These are phyloP conservation scores for Oreochromis mossambicus DNA, from an alignment of 2,797 vertebrate genomes.

Conservation along the genomic window DNA sequence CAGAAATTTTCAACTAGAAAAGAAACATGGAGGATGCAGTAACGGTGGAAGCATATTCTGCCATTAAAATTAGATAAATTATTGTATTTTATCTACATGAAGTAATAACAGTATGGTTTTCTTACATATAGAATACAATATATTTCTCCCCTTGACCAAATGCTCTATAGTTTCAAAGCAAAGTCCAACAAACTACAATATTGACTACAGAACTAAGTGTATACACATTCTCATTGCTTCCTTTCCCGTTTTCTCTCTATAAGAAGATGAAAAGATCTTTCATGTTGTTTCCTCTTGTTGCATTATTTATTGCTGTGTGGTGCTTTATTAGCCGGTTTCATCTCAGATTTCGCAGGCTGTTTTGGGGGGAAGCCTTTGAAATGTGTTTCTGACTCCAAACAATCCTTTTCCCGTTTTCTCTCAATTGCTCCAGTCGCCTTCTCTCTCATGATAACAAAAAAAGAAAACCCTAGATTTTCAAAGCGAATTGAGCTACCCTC, in stretches of 20 bases:
- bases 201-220: conserved; percentile 30
- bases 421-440: conserved; percentile 54
- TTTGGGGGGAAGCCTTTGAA: conserved; percentile 71
- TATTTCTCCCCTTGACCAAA: conserved; percentile 24
- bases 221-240: conserved; percentile 37
- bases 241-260: conserved; percentile 46
- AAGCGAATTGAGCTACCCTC: conserved; percentile 50
- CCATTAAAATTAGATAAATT: background rate
- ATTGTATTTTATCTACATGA: background rate
- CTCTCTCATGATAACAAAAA: conserved; percentile 46
- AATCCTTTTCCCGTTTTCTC: conserved; percentile 57
- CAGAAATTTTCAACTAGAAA: background rate
- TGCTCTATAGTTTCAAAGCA: conserved; percentile 45
- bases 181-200: conserved; percentile 55
- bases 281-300: conserved; percentile 77
- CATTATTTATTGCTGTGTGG: conserved; percentile 75
- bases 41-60: background rate
- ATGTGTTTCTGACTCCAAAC: conserved; percentile 74
- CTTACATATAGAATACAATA: background rate
- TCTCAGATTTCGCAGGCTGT: conserved; percentile 70
- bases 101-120: background rate
- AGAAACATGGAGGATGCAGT: background rate
- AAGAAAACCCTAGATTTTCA: conserved; percentile 48
- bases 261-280: conserved; percentile 72
- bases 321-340: conserved; percentile 73